Percentiles rank a stretch among this genome's conserved stretches.
Evolutionary conservation across 2,113 vertebrate genomes (phyloP).

Genomic region (Gallinago undulata): DNA sequence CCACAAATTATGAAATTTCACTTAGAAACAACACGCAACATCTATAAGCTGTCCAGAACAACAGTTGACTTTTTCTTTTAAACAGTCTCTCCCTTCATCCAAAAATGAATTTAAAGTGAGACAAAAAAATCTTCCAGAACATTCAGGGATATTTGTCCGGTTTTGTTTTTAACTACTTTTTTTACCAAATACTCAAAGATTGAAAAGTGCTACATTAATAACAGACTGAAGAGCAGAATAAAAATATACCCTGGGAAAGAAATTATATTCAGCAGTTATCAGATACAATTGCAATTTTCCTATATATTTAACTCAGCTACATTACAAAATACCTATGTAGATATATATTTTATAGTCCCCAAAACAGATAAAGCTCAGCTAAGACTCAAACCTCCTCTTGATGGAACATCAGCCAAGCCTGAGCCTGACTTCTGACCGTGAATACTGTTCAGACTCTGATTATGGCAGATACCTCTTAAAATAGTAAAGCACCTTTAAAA

Average conservation of each 20-base stretch:
- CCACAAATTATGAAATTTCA: background rate
- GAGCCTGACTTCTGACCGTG: background rate
- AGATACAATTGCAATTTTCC: background rate
- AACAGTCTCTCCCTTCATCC: background rate
- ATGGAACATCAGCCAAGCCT: background rate
- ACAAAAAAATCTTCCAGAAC: background rate
- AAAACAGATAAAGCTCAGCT: background rate
- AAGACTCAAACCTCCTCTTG: background rate
- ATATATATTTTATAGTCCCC: background rate
- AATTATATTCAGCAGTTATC: background rate
- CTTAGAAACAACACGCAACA: background rate
- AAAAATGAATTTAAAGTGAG: background rate
- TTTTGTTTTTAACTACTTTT: background rate
- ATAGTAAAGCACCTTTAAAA: background rate
- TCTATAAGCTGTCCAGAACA: background rate
- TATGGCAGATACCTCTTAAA: background rate
- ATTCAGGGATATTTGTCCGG: background rate
- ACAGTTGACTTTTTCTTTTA: background rate
- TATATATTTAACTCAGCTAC: background rate
- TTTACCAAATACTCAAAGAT: background rate
- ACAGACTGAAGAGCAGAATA: background rate
- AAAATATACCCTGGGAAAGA: background rate
- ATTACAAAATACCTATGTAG: background rate
- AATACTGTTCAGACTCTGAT: background rate
- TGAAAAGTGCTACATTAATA: background rate